A percentile compares a stretch with the other conserved stretches of the same genome.
phyloP scores from a whole-genome alignment of 2,888 invertebrate species.

The Drosophila testacea region DNA sequence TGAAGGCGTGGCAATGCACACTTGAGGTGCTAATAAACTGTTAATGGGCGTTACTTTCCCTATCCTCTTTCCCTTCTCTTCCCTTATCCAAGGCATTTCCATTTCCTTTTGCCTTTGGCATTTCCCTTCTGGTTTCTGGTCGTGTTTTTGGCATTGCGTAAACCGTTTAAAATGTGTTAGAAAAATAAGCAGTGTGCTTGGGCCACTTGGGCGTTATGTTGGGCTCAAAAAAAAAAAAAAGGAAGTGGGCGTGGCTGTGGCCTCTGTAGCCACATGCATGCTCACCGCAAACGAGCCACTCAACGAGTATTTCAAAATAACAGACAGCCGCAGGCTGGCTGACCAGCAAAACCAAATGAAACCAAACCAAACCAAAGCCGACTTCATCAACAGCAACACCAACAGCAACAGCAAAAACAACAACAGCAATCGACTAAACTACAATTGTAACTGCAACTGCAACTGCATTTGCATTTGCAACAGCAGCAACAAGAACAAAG shows the following conservation, averaged over 20 bases:
- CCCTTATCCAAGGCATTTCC: not conserved
- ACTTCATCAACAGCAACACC: conserved; percentile 81
- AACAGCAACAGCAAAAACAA: conserved; percentile 61
- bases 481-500: conserved; percentile 23
- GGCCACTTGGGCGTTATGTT: not conserved
- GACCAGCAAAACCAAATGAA: conserved; percentile 73
- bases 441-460: conserved; percentile 32
- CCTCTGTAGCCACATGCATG: conserved; percentile 64
- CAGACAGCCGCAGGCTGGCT: conserved; percentile 70
- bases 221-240: not conserved
- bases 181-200: conserved; percentile 33
- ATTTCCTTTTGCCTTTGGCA: not conserved
- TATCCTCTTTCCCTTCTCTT: not conserved
- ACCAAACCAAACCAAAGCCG: conserved; percentile 75
- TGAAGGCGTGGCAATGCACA: conserved; percentile 31
- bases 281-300: conserved; percentile 78
- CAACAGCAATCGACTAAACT: conserved; percentile 51
- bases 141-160: conserved; percentile 8
- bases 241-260: conserved; percentile 22
- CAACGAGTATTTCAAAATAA: conserved; percentile 80
- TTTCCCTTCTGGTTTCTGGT: not conserved
- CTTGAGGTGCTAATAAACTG: conserved; percentile 66
- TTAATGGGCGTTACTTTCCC: conserved; percentile 43
- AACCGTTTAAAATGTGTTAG: conserved; percentile 41
- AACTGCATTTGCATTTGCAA: conserved; percentile 27